Evolutionary conservation across 2,888 invertebrate genomes (phyloP).

Genomic region (Eudemis profundana): DNA sequence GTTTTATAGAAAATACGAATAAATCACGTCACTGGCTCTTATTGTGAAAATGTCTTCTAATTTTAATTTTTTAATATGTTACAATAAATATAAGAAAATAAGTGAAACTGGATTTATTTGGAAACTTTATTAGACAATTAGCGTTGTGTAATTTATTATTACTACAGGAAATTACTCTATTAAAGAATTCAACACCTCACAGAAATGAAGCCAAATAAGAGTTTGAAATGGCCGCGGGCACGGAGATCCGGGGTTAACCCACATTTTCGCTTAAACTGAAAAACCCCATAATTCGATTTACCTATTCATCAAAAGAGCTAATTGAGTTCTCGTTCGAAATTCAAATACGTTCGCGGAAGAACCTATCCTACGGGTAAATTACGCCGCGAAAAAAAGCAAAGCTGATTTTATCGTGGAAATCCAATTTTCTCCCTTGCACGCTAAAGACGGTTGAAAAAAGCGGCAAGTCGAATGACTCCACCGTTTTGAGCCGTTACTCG

Average conservation of each 20-base stretch:
- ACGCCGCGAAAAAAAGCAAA: conserved; percentile 77
- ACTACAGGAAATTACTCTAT: no score
- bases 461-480: conserved; percentile 84
- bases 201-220: not conserved
- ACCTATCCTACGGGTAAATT: conserved; percentile 74
- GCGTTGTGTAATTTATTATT: no score
- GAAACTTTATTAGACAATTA: no score
- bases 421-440: conserved; percentile 85
- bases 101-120: no score
- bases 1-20: no score
- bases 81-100: no score
- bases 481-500: conserved; percentile 81
- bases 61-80: no score
- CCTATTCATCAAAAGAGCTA: conserved; percentile 59
- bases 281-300: conserved; percentile 38
- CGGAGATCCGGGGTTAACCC: conserved; percentile 27
- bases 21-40: no score
- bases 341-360: conserved; percentile 72
- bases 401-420: conserved; percentile 85
- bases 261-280: conserved; percentile 30
- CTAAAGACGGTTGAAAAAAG: conserved; percentile 84
- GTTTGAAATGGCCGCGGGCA: not conserved
- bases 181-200: not conserved
- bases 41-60: no score
- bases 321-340: conserved; percentile 77